Percentiles rank a stretch among this genome's conserved stretches.
Conservation (phyloP, 2,113 vertebrate species). For the Indicator maculatus region DNA sequence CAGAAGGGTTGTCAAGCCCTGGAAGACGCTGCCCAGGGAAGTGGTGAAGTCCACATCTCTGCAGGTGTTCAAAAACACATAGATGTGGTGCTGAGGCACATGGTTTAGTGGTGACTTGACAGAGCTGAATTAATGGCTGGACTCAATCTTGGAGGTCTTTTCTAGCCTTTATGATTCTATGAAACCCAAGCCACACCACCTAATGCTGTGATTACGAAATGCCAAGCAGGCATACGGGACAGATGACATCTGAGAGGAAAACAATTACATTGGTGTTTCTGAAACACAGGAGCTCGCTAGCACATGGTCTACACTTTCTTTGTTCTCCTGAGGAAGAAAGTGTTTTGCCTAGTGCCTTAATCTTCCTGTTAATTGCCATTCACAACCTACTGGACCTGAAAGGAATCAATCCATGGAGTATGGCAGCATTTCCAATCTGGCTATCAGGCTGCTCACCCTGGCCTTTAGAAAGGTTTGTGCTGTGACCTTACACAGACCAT, state of each 20-base stretch:
- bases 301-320: not conserved
- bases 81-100: no score
- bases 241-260: not conserved
- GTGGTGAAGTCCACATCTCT: no score
- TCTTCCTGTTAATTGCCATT: not conserved
- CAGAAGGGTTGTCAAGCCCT: no score
- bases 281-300: not conserved
- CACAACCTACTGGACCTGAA: not conserved
- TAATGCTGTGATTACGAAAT: not conserved
- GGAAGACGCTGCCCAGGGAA: no score
- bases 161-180: not conserved
- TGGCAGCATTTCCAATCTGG: not conserved
- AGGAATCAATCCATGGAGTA: not conserved
- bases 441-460: not conserved
- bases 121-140: no score
- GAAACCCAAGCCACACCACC: not conserved
- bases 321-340: not conserved
- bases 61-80: no score
- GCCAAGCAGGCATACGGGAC: not conserved
- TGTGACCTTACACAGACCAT: not conserved
- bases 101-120: no score
- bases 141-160: no score
- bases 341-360: not conserved
- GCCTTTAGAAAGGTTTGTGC: not conserved
- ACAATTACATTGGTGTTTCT: not conserved